Base-by-base conservation (phyloP, 2,888 invertebrate species). In the Julus scandinavius region DNA sequence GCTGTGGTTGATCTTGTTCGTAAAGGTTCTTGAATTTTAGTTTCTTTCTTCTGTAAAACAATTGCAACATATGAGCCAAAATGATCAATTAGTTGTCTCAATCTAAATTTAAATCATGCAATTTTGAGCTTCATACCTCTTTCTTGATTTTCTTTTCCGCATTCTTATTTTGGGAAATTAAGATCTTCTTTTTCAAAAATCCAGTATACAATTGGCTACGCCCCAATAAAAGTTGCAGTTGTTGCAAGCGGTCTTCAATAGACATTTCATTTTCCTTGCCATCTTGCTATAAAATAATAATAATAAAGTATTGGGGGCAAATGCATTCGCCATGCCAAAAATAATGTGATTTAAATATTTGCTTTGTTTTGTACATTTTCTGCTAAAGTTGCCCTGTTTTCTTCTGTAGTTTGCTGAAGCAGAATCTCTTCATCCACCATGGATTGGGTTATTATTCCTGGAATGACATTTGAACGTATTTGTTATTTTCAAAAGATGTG, bases 201-300 rank as follows among this genome's bases (percentile, higher is more conserved):
- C 84, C 15, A 5, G 87, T 84, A 50, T 83, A 87, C 41, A 87
- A 87, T 83, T 87, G 83, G 84, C 87, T 87, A 15, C 83, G 41
- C 2, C 40, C 38, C 11, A 87, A 84, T 38, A 87, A 84, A 0
- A 40, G n/a, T 45, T 87, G 87, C 38, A 87, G 50, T 20, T 87
- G 87, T 41, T 11, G 2, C 38, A 41, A 87, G 20, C 80, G 40
- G 1, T 84, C 84, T 40, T 84, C 80, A 9, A 0, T 0, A 17
- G 84, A 84, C 0, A 84, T n/a, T 84, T 15, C 17, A 38, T 84
- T 38, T 41, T 84, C 84, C 7, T 84, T 17, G 13, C 15, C 20
- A 5, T 84, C 20, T 38, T 84, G 58, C 58, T n/a, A n/a, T n/a
- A 29, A 29, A 29, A 29, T 29, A 29, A 29, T 29, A 29, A 29